phyloP scores from a whole-genome alignment of 2,113 vertebrate species.

The Pipa parva region DNA sequence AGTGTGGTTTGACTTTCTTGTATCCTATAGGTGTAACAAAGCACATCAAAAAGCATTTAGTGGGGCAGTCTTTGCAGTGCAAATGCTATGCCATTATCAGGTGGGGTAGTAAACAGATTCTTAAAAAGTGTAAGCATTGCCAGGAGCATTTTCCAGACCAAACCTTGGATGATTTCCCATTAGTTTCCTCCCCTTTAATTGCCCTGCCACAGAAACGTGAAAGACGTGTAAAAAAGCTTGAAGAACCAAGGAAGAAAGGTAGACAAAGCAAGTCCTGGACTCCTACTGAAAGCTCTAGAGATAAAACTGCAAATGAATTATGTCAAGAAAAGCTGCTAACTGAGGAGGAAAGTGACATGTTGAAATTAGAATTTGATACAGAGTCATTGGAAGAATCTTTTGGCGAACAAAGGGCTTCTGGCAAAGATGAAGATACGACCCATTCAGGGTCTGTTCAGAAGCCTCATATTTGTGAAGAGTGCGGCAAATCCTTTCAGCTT shows the following conservation, averaged over 20 bases:
- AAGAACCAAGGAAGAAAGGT: no score
- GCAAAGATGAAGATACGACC: neutral
- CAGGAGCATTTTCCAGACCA: neutral
- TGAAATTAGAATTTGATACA: neutral
- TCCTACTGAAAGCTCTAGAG: no score
- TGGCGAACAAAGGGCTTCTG: no score
- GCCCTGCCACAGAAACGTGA: no score
- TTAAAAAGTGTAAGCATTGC: constrained; percentile 7
- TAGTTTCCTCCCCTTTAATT: no score
- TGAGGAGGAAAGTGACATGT: neutral
- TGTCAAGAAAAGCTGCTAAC: neutral
- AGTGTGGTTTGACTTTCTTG: neutral
- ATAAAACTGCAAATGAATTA: no score
- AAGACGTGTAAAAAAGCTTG: no score
- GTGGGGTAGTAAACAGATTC: neutral
- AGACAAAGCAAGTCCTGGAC: no score
- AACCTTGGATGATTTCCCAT: no score
- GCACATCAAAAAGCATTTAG: neutral
- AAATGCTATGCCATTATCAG: neutral
- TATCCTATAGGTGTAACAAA: neutral
- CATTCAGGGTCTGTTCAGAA: neutral
- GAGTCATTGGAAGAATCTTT: neutral
- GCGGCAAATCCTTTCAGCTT: constrained; percentile 7
- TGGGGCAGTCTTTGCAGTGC: neutral
- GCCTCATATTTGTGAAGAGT: constrained; percentile 5